A percentile compares a stretch with the other conserved stretches of the same genome.
These are phyloP conservation scores for Macrotis lagotis DNA, from an alignment of 2,113 vertebrate species.

Conservation along the genomic window DNA sequence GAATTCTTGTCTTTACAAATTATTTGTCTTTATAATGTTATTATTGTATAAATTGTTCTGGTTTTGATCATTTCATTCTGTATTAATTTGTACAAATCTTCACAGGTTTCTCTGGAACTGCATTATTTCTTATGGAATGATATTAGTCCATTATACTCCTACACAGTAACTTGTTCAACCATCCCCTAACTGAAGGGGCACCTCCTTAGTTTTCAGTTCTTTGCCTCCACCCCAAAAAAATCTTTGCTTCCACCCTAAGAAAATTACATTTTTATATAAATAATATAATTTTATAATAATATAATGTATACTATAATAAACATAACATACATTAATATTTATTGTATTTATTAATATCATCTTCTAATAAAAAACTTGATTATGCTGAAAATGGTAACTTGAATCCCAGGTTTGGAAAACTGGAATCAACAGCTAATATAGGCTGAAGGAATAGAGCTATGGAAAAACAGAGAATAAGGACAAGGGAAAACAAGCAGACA, in stretches of 20 bases:
- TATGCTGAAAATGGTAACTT: not conserved
- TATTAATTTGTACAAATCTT: not conserved
- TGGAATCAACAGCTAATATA: not conserved
- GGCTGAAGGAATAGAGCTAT: not conserved
- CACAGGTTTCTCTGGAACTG: not conserved
- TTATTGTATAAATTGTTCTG: not conserved
- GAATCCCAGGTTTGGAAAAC: not conserved
- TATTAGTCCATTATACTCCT: not conserved
- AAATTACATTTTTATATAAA: no score
- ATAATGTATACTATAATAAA: no score
- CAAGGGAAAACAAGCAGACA: not conserved
- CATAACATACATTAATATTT: no score
- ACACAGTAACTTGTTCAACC: not conserved
- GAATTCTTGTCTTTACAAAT: not conserved
- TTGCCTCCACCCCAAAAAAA: not conserved
- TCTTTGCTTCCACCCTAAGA: no score
- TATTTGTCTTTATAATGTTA: not conserved
- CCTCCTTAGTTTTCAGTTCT: not conserved
- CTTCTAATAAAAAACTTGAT: not conserved
- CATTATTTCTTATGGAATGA: not conserved
- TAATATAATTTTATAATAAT: no score
- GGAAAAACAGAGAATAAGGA: rapidly evolving
- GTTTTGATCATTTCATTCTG: not conserved
- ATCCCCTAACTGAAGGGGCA: not conserved
- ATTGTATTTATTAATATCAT: not conserved